phyloP scores from a whole-genome alignment of 1,140 invertebrate genomes.

The Drosophila serrata region DNA sequence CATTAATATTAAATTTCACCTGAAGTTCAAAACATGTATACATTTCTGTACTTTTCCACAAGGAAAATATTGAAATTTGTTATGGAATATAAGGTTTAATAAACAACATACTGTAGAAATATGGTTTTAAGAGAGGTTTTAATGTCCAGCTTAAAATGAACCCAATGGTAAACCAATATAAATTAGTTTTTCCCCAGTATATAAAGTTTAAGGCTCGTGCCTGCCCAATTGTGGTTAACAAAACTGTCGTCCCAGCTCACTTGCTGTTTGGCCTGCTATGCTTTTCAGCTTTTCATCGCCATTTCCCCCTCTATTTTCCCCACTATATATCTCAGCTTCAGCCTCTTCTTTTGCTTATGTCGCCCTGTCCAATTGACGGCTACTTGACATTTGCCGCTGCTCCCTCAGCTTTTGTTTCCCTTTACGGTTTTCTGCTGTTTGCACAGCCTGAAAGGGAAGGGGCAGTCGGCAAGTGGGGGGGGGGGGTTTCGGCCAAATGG shows the following conservation, averaged over 20 bases:
- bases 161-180: neutral
- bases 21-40: too few species aligned
- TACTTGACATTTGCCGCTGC: constrained; percentile 77
- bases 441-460: constrained; percentile 40
- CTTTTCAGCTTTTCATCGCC: constrained; percentile 14
- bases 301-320: neutral
- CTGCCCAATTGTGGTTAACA: constrained; percentile 69
- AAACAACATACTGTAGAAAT: too few species aligned
- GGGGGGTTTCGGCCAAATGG: constrained; percentile 47
- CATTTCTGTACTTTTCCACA: too few species aligned
- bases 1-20: too few species aligned
- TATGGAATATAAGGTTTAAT: too few species aligned
- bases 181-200: neutral
- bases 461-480: constrained; percentile 4
- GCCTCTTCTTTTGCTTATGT: constrained; percentile 36
- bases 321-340: neutral
- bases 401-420: constrained; percentile 49
- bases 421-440: constrained; percentile 58
- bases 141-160: neutral
- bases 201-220: constrained; percentile 10
- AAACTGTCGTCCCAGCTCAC: constrained; percentile 43
- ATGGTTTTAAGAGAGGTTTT: neutral
- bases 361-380: constrained; percentile 75
- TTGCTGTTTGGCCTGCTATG: constrained; percentile 31
- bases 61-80: too few species aligned